Base-by-base conservation (phyloP, 2,888 invertebrate species). In the Odontocolon sp. region DNA sequence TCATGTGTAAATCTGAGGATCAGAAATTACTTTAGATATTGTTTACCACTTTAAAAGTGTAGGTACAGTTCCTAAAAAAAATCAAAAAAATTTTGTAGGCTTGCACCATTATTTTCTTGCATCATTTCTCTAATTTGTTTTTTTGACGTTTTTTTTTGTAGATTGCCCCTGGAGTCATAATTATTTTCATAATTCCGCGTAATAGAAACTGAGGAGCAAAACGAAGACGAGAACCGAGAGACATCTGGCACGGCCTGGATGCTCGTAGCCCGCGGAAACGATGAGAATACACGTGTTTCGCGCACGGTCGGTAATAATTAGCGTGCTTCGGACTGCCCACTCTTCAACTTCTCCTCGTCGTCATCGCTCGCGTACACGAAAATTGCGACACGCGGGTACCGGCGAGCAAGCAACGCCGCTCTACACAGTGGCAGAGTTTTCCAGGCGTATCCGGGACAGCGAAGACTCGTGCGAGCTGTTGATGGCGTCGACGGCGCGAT, bases 371-470 rank as follows among this genome's bases (percentile, higher is more conserved):
- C 33, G 59, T 42, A 28, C 14, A 52, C 52, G 31, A 18, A 54
- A 54, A 54, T 28, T 31, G 56, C 21, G 38, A 23, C 18, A 23
- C 38, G 14, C 33, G 18, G 21, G 23, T 45, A 6, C 3, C 45
- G 23, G 23, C 45, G 45, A 21, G n/a, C 45, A 42, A 8, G 8
- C 42, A 16, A 18, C 56, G n/a, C 31, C 9, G 26, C 18, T 31
- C 16, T 21, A 33, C 47, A 36, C 47, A 47, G 47, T 50, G 63
- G 50, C 63, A 63, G 47, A 50, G 36, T 63, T 63, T 63, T 63
- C 23, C 63, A 63, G 47, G 63, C 63, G 63, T 50, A 63, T 63
- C 63, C 63, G 63, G 63, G 26, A 50, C 63, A 33, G 38, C 63
- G 63, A 47, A 26, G 9, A 8, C 16, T 9, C 23, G 23, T 11